Conservation (phyloP, 2,797 vertebrate species). For the Hippopotamyrus pictus region DNA sequence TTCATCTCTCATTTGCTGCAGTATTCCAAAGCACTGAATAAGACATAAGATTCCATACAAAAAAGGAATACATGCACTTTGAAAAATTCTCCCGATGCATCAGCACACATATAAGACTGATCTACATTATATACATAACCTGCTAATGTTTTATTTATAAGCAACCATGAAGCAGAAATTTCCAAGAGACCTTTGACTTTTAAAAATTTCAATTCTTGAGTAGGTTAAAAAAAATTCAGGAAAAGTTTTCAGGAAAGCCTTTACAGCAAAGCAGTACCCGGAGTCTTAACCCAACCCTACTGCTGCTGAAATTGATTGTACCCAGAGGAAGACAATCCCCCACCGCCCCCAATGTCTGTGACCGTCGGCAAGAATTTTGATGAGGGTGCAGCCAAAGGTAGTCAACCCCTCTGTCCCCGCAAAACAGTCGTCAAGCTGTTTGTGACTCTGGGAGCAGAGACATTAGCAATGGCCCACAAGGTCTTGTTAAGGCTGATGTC, state of each 20-base stretch:
- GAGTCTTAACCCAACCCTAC: not conserved
- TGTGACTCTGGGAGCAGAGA: not conserved
- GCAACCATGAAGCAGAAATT: slow-evolving; percentile 27
- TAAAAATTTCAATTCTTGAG: not conserved
- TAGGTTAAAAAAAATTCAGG: not conserved
- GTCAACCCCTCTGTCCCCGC: not conserved
- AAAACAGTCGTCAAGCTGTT: not conserved
- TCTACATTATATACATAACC: not conserved
- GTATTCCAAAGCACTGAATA: not conserved
- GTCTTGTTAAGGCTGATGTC: slow-evolving; percentile 6
- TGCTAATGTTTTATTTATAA: not conserved
- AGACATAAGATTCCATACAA: not conserved
- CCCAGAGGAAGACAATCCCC: not conserved
- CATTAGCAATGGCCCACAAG: not conserved
- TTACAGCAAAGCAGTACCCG: not conserved
- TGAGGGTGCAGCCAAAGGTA: not conserved
- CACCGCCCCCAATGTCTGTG: not conserved
- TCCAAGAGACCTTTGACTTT: not conserved
- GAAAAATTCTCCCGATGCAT: not conserved
- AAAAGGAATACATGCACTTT: not conserved
- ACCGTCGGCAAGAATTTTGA: not conserved
- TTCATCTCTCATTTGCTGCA: not conserved
- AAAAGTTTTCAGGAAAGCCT: not conserved
- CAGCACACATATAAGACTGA: not conserved
- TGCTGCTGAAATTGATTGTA: not conserved